These are phyloP conservation scores for Oncorhynchus kisutch DNA, from an alignment of 2,113 vertebrate species.

Conservation along the genomic window DNA sequence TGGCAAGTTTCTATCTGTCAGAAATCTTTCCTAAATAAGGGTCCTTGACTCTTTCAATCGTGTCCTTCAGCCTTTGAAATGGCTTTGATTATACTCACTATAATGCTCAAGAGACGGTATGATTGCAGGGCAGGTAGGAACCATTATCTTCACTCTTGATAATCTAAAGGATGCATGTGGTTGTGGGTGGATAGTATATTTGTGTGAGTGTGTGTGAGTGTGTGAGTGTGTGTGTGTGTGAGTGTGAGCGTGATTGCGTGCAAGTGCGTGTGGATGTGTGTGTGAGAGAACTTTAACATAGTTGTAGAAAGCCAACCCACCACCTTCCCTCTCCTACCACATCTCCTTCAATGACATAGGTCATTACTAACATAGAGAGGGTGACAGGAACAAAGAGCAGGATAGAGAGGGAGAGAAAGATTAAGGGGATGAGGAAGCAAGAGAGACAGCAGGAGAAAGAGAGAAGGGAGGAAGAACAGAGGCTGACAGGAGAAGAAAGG, in stretches of 20 bases:
- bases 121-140: slow-evolving; percentile 20
- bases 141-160: too few relatives aligned
- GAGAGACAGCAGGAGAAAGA: slow-evolving; percentile 40
- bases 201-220: too few relatives aligned
- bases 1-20: slow-evolving; percentile 21
- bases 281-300: not conserved
- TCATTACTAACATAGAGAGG: slow-evolving; percentile 39
- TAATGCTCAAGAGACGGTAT: slow-evolving; percentile 1
- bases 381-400: slow-evolving; percentile 25
- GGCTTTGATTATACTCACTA: slow-evolving; percentile 2
- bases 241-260: too few relatives aligned
- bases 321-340: slow-evolving; percentile 28
- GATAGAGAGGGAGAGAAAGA: slow-evolving; percentile 33
- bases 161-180: too few relatives aligned
- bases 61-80: slow-evolving; percentile 1
- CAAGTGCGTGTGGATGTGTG: not conserved
- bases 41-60: slow-evolving; percentile 19
- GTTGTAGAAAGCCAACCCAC: slow-evolving; percentile 11
- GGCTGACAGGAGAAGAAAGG: slow-evolving; percentile 37
- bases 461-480: slow-evolving; percentile 23
- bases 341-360: slow-evolving; percentile 49
- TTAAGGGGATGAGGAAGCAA: slow-evolving; percentile 47
- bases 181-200: too few relatives aligned
- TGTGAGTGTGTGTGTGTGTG: not conserved
- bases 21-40: slow-evolving; percentile 6